These are phyloP conservation scores for Phengaris alcon DNA, from an alignment of 2,888 invertebrate species.

Conservation along the genomic window DNA sequence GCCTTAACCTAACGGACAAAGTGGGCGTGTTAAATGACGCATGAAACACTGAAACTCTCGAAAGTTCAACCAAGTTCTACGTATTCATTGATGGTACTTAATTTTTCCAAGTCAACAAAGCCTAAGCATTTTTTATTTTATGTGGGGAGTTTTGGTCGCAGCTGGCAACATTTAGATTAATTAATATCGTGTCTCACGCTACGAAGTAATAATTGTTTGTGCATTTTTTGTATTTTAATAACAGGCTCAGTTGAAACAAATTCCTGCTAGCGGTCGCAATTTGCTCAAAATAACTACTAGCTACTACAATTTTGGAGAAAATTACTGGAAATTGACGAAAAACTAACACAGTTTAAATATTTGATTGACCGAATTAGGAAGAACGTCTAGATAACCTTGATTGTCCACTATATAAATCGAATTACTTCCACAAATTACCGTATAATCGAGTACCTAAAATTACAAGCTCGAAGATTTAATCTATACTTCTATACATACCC, in stretches of 20 bases:
- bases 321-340: neutral
- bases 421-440: too few species aligned
- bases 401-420: too few species aligned
- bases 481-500: too few species aligned
- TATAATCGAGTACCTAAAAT: too few species aligned
- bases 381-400: too few species aligned
- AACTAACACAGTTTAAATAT: neutral
- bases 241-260: neutral
- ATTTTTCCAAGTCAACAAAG: too few species aligned
- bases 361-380: neutral
- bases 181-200: conserved; percentile 28
- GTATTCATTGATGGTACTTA: too few species aligned
- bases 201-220: conserved; percentile 7
- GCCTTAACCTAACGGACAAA: too few species aligned
- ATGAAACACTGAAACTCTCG: too few species aligned
- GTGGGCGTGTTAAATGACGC: too few species aligned
- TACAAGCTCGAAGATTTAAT: too few species aligned
- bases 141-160: neutral
- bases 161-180: conserved; percentile 6
- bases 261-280: neutral
- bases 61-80: too few species aligned
- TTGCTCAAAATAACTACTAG: neutral
- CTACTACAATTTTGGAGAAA: neutral
- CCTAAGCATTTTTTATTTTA: neutral
- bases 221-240: conserved; percentile 16